Conservation (phyloP, 53 echinoderm and acorn worm genomes). For the Holothuria leucospilota region DNA sequence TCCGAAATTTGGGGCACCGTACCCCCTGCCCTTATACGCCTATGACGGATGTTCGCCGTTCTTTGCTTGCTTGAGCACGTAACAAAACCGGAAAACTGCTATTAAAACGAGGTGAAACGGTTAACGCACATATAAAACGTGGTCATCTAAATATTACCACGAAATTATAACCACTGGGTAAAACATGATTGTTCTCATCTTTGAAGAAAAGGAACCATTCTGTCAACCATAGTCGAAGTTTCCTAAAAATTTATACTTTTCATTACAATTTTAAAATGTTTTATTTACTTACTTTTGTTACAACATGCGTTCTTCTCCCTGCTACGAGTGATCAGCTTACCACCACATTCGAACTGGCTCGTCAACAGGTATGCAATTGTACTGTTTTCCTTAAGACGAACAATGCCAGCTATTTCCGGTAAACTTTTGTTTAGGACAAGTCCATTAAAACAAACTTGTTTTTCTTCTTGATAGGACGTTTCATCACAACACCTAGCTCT, state of each 20-base stretch:
- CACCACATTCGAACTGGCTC: constrained; percentile 27
- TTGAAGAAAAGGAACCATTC: not conserved
- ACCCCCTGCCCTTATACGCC: too few species aligned
- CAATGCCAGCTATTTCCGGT: not conserved
- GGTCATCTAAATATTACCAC: too few species aligned
- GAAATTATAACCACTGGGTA: too few species aligned
- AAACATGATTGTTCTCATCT: too few species aligned
- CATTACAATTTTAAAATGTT: not conserved
- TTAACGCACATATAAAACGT: too few species aligned
- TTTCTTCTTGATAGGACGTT: not conserved
- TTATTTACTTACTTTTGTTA: not conserved
- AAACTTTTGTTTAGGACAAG: not conserved
- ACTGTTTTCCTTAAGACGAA: not conserved
- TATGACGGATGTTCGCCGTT: too few species aligned
- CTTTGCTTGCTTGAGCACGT: too few species aligned
- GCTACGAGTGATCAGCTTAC: not conserved
- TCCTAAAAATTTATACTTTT: not conserved
- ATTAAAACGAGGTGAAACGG: too few species aligned
- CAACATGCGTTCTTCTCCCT: not conserved
- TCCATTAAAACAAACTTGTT: not conserved
- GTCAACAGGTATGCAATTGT: constrained; percentile 6
- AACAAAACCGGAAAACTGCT: too few species aligned
- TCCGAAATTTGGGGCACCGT: too few species aligned
- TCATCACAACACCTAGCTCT: constrained; percentile 3
- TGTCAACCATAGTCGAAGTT: not conserved